Base-by-base conservation (phyloP, 2,113 vertebrate species). In the pig (Sus scrofa) region DNA sequence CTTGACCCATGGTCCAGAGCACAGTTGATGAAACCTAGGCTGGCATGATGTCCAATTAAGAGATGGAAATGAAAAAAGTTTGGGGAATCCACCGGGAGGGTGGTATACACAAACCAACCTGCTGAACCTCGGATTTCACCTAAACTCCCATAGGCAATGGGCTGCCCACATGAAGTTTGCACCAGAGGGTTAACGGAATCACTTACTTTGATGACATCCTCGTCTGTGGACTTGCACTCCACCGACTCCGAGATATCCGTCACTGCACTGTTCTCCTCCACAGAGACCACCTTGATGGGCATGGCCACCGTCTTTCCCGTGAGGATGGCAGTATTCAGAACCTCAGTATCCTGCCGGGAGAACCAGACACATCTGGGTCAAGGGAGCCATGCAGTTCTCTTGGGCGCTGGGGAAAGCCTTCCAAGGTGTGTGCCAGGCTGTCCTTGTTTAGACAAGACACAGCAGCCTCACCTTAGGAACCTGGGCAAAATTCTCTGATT, bases 311-410 rank as follows among this genome's bases (percentile, higher is more conserved):
- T 99, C 96, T 98, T 99, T 18, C 99, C 99, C 0, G 99, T 99
- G 74, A 99, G 99, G 78, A 99, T 98, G 0, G 99, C 99, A 0
- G 99, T 99, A 98, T 99, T 99, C 96, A 99, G 97, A 77, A 99
- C 99, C 97, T 99, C 99, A 0, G 98, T 99, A 98, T 99, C 99
- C 99, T 99, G 98, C 19, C 65, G 12, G 24, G 14, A 68, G 87
- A 98, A 83, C 0, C 96, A 92, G 96, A 92, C 77, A 86, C 0
- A 13, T 15, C 0, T 0, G n/a, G 19, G 30, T 8, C 70, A 96
- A 32, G 24, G 50, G 63, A 2, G 32, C 37, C 6, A 0, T 15
- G n/a, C 8, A 32, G 32, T 7, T 26, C 62, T 8, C 26, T 3
- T 0, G 13, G 37, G 20, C 50, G 5, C 60, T 4, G 4, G 4